These are phyloP conservation scores for Fregetta grallaria DNA, from an alignment of 2,113 vertebrate species.

Conservation along the genomic window DNA sequence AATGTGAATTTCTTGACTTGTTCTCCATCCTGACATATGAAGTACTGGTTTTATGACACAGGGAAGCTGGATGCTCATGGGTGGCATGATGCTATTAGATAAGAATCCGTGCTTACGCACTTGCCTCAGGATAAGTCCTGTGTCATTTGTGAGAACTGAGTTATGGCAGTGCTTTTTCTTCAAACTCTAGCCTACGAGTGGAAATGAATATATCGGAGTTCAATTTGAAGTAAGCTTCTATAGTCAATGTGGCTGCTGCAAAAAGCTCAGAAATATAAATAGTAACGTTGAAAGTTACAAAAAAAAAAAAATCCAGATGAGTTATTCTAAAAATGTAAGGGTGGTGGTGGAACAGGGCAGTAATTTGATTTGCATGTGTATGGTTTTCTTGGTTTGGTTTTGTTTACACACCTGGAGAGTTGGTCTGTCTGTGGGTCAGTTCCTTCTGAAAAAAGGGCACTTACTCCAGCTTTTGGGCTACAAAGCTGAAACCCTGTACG, in stretches of 20 bases:
- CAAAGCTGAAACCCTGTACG: neutral
- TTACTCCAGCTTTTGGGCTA: neutral
- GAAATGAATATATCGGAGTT: neutral
- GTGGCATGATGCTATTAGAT: neutral
- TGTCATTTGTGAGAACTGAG: neutral
- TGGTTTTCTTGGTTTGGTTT: conserved; percentile 2
- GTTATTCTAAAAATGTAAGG: neutral
- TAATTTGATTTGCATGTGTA: neutral
- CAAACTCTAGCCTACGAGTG: neutral
- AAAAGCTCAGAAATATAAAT: neutral
- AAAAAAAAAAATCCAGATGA: neutral
- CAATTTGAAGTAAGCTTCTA: neutral
- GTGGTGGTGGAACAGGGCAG: neutral
- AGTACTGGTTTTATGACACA: neutral
- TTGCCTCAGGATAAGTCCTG: neutral
- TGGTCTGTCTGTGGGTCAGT: neutral
- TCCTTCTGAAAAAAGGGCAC: neutral
- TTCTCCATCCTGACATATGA: neutral
- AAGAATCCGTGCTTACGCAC: neutral
- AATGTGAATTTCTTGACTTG: neutral
- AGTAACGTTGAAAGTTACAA: neutral
- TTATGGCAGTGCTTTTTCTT: neutral
- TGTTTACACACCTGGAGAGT: neutral
- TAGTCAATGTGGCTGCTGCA: neutral
- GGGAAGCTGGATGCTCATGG: neutral